Percentiles rank a stretch among this genome's conserved stretches.
Conservation (phyloP, 1,140 invertebrate species). For the Samia ricini region DNA sequence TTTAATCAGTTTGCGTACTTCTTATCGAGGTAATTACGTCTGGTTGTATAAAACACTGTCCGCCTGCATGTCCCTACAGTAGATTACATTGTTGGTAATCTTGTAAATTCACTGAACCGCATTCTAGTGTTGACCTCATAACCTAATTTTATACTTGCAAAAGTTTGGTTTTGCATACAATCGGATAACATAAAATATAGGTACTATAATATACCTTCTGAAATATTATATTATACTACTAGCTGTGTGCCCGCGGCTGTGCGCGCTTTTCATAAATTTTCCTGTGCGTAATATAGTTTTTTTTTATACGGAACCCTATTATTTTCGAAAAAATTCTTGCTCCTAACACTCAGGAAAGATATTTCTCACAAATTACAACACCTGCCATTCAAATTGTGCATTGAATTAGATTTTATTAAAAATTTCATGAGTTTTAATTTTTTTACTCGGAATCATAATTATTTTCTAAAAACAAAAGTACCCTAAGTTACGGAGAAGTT, state of each 20-base stretch:
- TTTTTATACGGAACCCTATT: no score
- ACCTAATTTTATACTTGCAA: not conserved
- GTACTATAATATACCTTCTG: not conserved
- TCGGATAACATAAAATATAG: not conserved
- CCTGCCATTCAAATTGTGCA: no score
- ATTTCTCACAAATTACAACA: no score
- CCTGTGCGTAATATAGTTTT: no score
- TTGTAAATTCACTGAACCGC: not conserved
- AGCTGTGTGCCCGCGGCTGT: not conserved
- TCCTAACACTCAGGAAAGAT: no score
- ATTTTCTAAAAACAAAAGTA: no score
- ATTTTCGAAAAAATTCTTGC: no score
- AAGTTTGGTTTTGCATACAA: not conserved
- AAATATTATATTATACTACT: not conserved
- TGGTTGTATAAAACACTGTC: not conserved
- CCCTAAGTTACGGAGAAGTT: no score
- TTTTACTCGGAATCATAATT: no score
- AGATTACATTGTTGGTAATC: not conserved
- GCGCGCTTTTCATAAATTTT: no score
- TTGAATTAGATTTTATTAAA: no score
- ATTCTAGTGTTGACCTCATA: not conserved
- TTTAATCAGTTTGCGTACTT: not conserved
- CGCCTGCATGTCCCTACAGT: not conserved
- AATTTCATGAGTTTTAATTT: no score
- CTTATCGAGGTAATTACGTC: not conserved